phyloP scores from a whole-genome alignment of 2,797 vertebrate species.

The Vipera ursinii region DNA sequence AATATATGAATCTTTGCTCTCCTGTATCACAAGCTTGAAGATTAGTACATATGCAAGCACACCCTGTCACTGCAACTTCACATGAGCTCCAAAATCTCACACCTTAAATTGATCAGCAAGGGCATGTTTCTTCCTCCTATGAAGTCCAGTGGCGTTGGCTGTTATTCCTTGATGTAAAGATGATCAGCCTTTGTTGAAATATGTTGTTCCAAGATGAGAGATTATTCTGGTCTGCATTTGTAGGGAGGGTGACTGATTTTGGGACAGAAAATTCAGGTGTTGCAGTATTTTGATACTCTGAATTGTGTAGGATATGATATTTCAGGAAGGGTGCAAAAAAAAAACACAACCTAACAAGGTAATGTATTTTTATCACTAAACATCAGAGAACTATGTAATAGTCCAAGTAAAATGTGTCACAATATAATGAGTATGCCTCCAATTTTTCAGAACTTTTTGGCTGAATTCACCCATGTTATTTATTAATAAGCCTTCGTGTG shows the following conservation, averaged over 20 bases:
- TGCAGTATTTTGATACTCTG: not conserved
- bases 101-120: not conserved
- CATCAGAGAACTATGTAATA: not conserved
- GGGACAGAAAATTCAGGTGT: not conserved
- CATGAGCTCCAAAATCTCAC: not conserved
- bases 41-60: not conserved
- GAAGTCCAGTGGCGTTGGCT: not conserved
- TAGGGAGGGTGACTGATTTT: not conserved
- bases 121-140: not conserved
- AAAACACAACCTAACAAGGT: not conserved
- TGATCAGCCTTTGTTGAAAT: not conserved
- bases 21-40: not conserved
- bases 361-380: not conserved
- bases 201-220: not conserved
- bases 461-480: not conserved
- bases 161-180: not conserved
- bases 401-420: not conserved
- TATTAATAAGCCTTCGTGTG: not conserved
- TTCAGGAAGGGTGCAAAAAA: not conserved
- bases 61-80: not conserved
- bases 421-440: not conserved
- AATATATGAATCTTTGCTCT: not conserved
- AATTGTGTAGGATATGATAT: not conserved
- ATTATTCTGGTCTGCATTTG: not conserved
- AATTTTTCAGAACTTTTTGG: not conserved